A percentile compares a stretch with the other conserved stretches of the same genome.
Evolutionary conservation across 2,113 vertebrate species (phyloP).

Genomic region (Sceloporus tristichus): DNA sequence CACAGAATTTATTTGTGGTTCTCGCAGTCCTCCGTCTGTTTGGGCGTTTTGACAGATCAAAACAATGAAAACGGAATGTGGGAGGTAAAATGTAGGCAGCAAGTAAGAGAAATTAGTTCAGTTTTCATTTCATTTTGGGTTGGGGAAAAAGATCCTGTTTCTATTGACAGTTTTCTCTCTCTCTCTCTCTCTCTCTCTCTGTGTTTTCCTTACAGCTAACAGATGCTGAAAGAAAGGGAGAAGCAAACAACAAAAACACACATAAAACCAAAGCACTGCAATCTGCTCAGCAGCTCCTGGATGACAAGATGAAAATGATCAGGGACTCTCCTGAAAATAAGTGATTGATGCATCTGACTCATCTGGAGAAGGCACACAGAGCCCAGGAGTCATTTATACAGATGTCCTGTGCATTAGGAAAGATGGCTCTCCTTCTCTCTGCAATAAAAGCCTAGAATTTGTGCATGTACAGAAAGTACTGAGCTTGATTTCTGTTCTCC

Average conservation of each 20-base stretch:
- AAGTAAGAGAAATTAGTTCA: slow-evolving; percentile 6
- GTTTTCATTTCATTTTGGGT: neutral
- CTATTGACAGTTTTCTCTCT: slow-evolving; percentile 16
- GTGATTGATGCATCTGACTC: neutral
- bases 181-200: neutral
- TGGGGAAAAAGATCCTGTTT: neutral
- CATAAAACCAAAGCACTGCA: neutral
- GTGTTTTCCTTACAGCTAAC: slow-evolving; percentile 27
- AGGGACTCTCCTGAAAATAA: neutral
- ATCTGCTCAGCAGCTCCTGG: slow-evolving; percentile 13
- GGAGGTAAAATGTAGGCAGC: neutral
- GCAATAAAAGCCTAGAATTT: neutral
- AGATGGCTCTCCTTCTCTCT: neutral
- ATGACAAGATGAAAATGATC: slow-evolving; percentile 1
- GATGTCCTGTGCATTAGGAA: neutral
- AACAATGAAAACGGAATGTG: slow-evolving; percentile 10
- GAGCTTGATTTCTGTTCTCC: neutral
- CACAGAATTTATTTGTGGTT: neutral
- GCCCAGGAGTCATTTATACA: neutral
- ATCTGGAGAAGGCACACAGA: neutral
- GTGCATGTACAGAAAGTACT: neutral
- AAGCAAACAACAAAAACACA: slow-evolving; percentile 37
- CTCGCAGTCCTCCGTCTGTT: neutral
- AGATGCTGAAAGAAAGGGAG: slow-evolving; percentile 37
- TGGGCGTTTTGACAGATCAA: neutral